These are phyloP conservation scores for Nesoenas mayeri DNA, from an alignment of 2,113 vertebrate species.

Conservation along the genomic window DNA sequence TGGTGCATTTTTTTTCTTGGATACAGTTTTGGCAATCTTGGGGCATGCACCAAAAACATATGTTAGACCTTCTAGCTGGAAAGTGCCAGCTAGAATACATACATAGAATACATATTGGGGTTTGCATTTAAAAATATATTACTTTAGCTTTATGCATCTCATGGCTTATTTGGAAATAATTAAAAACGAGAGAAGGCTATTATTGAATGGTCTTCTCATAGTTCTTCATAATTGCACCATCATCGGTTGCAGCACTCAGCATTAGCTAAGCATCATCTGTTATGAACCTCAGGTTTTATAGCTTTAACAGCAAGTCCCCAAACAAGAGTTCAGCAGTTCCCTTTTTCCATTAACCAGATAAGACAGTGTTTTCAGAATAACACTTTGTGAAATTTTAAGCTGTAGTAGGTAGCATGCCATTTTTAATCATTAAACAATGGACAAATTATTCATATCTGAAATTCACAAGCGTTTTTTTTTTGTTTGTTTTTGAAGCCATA, in stretches of 20 bases:
- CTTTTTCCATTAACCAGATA: background rate
- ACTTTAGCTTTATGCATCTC: background rate
- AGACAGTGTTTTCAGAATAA: background rate
- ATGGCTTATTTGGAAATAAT: slow-evolving; percentile 25
- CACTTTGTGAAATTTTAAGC: background rate
- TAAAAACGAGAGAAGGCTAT: background rate
- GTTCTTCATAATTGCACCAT: background rate
- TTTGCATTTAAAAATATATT: background rate
- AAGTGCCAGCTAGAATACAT: background rate
- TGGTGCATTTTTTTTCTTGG: background rate
- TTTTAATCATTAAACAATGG: slow-evolving; percentile 8
- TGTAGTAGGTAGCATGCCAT: background rate
- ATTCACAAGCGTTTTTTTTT: background rate
- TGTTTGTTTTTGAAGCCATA: background rate
- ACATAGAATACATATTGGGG: background rate
- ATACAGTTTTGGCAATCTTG: background rate
- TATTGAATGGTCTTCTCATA: background rate
- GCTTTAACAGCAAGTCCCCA: background rate
- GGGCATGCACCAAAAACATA: background rate
- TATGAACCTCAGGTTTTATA: background rate
- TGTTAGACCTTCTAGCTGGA: background rate
- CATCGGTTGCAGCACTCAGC: background rate
- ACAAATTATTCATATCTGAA: background rate
- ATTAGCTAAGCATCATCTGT: background rate
- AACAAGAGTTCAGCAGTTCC: background rate